These are phyloP conservation scores for Cephalopachus bancanus DNA, from an alignment of 2,797 vertebrate species.

Conservation along the genomic window DNA sequence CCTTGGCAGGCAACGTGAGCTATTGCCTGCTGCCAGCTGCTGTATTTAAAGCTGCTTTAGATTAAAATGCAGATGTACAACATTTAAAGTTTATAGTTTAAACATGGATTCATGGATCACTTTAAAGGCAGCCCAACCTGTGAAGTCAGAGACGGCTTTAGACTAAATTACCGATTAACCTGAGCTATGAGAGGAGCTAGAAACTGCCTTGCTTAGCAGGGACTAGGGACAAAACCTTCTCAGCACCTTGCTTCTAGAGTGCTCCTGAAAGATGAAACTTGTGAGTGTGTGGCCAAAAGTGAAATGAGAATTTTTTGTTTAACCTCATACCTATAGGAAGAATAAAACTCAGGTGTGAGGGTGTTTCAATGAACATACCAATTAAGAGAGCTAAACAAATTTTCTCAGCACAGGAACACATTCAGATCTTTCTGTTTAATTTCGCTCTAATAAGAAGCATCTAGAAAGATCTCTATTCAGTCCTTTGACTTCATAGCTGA, in stretches of 20 bases:
- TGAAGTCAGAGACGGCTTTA: constrained; percentile 69
- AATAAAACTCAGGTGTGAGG: background rate
- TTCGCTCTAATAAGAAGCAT: constrained; percentile 17
- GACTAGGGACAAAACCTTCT: constrained; percentile 12
- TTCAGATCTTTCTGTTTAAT: background rate
- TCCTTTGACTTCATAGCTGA: background rate
- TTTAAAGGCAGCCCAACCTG: constrained; percentile 77
- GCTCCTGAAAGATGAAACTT: background rate
- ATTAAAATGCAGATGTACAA: constrained; percentile 81
- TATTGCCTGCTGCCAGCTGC: constrained; percentile 77
- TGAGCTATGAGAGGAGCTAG: background rate
- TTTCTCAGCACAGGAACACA: background rate
- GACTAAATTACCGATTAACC: constrained; percentile 69
- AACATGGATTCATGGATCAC: constrained; percentile 76
- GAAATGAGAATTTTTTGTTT: background rate
- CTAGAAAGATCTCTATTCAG: background rate
- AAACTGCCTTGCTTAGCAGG: constrained; percentile 26
- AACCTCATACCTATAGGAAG: background rate
- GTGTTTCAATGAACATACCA: background rate
- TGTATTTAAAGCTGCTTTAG: constrained; percentile 74
- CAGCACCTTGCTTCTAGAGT: background rate
- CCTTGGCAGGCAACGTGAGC: constrained; percentile 78
- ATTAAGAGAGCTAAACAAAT: constrained; percentile 16
- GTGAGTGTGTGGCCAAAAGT: background rate
- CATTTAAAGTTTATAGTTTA: constrained; percentile 81